Base-by-base conservation (phyloP, 37 sponge, comb jelly and placozoan genomes). In the Beroe forskalii region DNA sequence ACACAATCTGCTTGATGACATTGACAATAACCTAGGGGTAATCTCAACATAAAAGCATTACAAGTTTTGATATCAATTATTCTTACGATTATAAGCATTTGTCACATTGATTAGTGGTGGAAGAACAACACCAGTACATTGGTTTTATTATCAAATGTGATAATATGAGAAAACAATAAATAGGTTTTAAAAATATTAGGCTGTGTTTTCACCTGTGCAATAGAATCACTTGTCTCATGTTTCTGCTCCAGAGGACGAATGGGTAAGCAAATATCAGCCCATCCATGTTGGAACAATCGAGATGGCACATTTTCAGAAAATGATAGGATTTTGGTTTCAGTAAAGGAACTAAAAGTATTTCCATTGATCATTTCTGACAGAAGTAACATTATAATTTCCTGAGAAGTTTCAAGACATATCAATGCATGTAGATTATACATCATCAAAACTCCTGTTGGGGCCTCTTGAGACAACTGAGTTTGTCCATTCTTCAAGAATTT, bases 121-220 rank as follows among this genome's bases (percentile, higher is more conserved):
- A n/a, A n/a, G n/a, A n/a, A n/a, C n/a, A n/a, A n/a, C n/a, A n/a
- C n/a, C n/a, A n/a, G n/a, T n/a, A n/a, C n/a, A n/a, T n/a, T n/a
- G n/a, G n/a, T n/a, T n/a, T n/a, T n/a, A n/a, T n/a, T n/a, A n/a
- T n/a, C n/a, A n/a, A n/a, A n/a, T n/a, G n/a, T n/a, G n/a, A n/a
- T n/a, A n/a, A n/a, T n/a, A n/a, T n/a, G n/a, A n/a, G n/a, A n/a
- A n/a, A n/a, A n/a, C n/a, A n/a, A n/a, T 55, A 55, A 55, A 55
- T 55, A 55, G 14, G 9, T 9, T 55, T 20, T 20, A 55, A 55
- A 17, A 55, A 55, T 20, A 55, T 20, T 55, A 55, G 17, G 17
- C n/a, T n/a, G n/a, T n/a, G n/a, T n/a, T n/a, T n/a, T n/a, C n/a
- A 72, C 75, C 75, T 72, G 75, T 72, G 75, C 28, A 30, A 63